Base-by-base conservation (phyloP, 2,113 vertebrate genomes). In the Poeciliopsis prolifica region DNA sequence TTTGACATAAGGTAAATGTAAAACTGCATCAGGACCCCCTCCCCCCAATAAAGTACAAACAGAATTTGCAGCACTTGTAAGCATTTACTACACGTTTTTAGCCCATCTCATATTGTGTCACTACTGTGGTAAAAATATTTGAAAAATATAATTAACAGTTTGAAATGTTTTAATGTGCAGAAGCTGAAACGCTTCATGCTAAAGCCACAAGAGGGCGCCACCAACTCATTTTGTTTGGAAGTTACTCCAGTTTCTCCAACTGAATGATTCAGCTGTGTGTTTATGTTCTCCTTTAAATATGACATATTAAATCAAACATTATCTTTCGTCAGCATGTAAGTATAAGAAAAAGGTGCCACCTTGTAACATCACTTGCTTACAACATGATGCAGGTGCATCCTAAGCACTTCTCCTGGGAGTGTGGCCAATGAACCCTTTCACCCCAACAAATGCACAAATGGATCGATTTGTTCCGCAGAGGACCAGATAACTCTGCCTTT, bases 341-440 rank as follows among this genome's bases (percentile, higher is more conserved):
- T 48, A 19, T 48, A 35, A 9, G 81, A 76, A 31, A 4, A 31
- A 31, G 85, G 79, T 71, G 77, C 78, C 85, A 62, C 60, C 66
- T 77, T 58, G 58, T 77, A 83, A 58, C 75, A 76, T 86, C 78
- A 74, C 77, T 70, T 83, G 62, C 71, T 72, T 70, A 28, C 68
- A n/a, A 72, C 48, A 74, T 44, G 28, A 65, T 74, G 74, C 80
- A 77, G 80, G 88, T 79, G 54, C 86, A 70, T 67, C 81, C 85
- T 92, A 89, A 91, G 89, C 92, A 90, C 79, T 90, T 91, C 83
- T 87, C 66, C 89, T 29, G 79, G 89, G 91, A 88, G 76, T 22
- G 74, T 13, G 78, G 86, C 91, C 91, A 92, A 89, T 78, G 89
- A 92, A 92, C 88, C 86, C 81, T 77, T 80, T 93, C 84, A 92